These are phyloP conservation scores for Sarcophaga subvicina DNA, from an alignment of 2,888 invertebrate genomes.

Conservation along the genomic window DNA sequence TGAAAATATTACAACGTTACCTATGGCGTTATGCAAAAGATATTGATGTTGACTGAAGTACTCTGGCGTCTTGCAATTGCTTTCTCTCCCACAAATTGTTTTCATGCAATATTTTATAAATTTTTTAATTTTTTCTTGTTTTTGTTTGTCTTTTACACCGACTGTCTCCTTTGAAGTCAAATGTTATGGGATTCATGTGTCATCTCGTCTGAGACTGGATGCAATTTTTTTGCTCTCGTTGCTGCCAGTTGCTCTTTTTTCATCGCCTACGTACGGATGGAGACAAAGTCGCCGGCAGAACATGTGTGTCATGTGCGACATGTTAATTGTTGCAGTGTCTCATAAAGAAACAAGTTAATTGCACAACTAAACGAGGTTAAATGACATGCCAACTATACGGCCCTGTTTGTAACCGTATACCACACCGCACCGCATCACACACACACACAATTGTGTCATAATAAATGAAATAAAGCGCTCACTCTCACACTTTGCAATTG, in stretches of 20 bases:
- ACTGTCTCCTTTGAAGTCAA: constrained; percentile 76
- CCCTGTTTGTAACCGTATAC: not conserved
- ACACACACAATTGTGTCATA: not conserved
- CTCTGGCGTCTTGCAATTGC: constrained; percentile 64
- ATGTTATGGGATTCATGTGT: constrained; percentile 78
- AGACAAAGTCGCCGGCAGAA: too few relatives aligned
- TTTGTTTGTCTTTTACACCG: constrained; percentile 21
- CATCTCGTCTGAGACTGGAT: constrained; percentile 71
- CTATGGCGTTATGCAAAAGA: not conserved
- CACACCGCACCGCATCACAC: not conserved
- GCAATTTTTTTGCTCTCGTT: constrained; percentile 27
- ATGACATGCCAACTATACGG: constrained; percentile 37
- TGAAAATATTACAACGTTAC: not conserved
- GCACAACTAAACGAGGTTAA: constrained; percentile 72
- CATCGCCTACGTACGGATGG: constrained; percentile 28
- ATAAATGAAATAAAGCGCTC: not conserved
- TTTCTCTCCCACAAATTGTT: constrained; percentile 50
- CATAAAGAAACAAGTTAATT: constrained; percentile 79
- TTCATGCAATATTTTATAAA: not conserved
- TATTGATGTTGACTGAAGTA: constrained; percentile 42
- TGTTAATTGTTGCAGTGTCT: constrained; percentile 78
- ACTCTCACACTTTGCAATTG: not conserved
- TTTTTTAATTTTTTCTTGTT: too few relatives aligned
- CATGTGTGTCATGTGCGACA: constrained; percentile 73
- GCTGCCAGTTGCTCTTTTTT: not conserved